A percentile compares a stretch with the other conserved stretches of the same genome.
These are phyloP conservation scores for Emydocephalus ijimae DNA, from an alignment of 2,113 vertebrate species.

Conservation along the genomic window DNA sequence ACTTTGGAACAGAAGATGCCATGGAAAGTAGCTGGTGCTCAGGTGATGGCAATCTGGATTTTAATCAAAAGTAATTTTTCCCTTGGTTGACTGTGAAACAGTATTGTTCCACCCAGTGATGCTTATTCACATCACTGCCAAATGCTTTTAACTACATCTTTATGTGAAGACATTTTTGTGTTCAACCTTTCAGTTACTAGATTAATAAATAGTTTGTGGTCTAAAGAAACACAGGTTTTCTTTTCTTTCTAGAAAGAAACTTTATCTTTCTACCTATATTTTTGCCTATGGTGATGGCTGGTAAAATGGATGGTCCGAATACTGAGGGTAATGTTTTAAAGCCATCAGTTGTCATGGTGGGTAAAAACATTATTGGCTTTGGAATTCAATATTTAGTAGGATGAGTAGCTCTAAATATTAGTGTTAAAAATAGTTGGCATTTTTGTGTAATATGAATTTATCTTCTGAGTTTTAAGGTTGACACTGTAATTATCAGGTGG, in stretches of 20 bases:
- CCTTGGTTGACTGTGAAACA: neutral
- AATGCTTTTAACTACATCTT: neutral
- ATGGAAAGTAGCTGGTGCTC: neutral
- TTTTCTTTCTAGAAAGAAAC: neutral
- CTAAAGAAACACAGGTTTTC: neutral
- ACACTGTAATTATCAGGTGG: neutral
- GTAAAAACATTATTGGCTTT: slow-evolving; percentile 19
- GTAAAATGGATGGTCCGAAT: neutral
- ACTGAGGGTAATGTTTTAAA: neutral
- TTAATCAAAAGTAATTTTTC: neutral
- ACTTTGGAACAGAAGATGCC: neutral
- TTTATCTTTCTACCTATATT: neutral
- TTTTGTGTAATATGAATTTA: neutral
- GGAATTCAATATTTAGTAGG: neutral
- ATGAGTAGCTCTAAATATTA: neutral
- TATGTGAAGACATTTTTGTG: neutral
- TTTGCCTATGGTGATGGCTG: slow-evolving; percentile 16
- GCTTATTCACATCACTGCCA: neutral
- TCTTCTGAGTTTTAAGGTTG: neutral
- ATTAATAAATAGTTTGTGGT: neutral
- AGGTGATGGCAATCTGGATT: neutral
- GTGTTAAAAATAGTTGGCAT: neutral
- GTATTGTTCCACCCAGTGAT: neutral
- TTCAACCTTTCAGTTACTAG: neutral
- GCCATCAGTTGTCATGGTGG: neutral